These are phyloP conservation scores for Rhinichthys klamathensis DNA, from an alignment of 2,113 vertebrate species.

Conservation along the genomic window DNA sequence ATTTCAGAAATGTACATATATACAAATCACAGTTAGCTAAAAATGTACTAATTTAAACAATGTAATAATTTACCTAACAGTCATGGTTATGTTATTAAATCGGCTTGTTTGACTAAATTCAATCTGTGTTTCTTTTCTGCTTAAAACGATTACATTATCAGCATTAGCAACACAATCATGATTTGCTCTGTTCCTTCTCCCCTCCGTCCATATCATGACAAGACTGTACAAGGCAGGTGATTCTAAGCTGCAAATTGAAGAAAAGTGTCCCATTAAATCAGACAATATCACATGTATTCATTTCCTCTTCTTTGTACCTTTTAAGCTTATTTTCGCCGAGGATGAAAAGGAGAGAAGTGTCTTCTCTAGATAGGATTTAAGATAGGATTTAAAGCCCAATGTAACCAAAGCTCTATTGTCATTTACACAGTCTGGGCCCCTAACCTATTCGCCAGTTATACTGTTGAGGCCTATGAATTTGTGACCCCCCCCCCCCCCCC, in stretches of 20 bases:
- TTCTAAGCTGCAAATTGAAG: constrained; percentile 12
- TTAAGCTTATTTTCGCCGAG: constrained; percentile 72
- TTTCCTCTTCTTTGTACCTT: constrained; percentile 64
- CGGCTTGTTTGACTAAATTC: background rate
- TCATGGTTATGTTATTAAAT: background rate
- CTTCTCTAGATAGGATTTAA: constrained; percentile 75
- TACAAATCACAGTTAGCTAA: too few species aligned
- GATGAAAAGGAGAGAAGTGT: constrained; percentile 72
- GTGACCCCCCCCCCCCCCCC: constrained; percentile 65
- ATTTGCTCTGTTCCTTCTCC: background rate
- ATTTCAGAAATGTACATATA: too few species aligned
- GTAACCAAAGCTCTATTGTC: constrained; percentile 78
- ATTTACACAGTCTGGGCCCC: constrained; percentile 75
- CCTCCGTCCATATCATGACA: background rate
- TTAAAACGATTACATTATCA: background rate
- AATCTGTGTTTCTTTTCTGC: background rate
- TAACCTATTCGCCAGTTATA: constrained; percentile 80
- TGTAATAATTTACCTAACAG: too few species aligned
- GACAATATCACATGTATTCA: constrained; percentile 70
- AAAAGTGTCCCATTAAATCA: constrained; percentile 58
- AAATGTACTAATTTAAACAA: too few species aligned
- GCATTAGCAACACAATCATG: background rate
- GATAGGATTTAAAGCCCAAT: constrained; percentile 68
- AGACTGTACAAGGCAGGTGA: background rate
- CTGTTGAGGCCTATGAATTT: constrained; percentile 77